These are phyloP conservation scores for Urocitellus parryii DNA, from an alignment of 2,113 vertebrate species.

Conservation along the genomic window DNA sequence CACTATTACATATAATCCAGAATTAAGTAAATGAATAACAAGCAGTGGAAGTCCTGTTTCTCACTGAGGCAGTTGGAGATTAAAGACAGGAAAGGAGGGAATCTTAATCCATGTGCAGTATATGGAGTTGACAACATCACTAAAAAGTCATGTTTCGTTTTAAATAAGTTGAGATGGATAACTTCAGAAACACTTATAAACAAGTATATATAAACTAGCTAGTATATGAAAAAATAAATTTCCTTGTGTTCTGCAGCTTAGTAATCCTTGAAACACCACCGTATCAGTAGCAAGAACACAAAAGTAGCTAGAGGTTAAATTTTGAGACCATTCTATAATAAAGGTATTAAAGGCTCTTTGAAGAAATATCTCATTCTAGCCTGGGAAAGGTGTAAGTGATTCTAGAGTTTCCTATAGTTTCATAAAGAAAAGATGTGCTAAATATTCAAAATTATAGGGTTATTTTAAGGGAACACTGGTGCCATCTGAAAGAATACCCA, in stretches of 20 bases:
- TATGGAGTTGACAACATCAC: too few species aligned
- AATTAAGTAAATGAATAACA: too few species aligned
- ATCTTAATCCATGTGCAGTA: too few species aligned
- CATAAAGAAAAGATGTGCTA: neutral
- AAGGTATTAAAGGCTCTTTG: neutral
- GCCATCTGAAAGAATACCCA: neutral
- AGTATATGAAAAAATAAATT: neutral
- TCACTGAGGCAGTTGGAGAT: too few species aligned
- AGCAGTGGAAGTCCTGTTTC: too few species aligned
- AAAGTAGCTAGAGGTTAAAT: neutral
- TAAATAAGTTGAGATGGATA: neutral
- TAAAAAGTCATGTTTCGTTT: too few species aligned
- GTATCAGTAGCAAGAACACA: rapidly evolving
- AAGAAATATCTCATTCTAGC: neutral
- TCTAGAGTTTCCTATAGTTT: neutral
- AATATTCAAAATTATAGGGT: neutral
- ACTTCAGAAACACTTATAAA: neutral
- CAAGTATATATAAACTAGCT: neutral
- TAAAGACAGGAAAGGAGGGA: too few species aligned
- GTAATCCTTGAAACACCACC: neutral
- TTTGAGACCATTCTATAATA: neutral
- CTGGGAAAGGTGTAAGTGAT: neutral
- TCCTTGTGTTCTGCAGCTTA: neutral
- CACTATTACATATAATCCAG: too few species aligned
- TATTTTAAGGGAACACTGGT: neutral